Conservation (phyloP, 1,140 invertebrate species). For the Drosophila nigromelanica region DNA sequence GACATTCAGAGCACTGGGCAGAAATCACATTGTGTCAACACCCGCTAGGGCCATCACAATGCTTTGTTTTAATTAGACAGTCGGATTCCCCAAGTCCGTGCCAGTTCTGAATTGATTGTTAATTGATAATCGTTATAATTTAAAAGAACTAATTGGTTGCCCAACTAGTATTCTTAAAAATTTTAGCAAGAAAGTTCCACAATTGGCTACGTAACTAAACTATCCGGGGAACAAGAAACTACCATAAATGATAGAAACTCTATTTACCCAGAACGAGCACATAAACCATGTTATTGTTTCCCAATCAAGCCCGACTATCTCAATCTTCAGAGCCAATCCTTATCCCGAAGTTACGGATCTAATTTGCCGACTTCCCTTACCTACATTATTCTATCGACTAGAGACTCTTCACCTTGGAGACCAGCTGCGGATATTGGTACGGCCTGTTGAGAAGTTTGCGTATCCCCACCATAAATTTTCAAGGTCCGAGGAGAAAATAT, state of each 20-base stretch:
- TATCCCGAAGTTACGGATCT: slow-evolving; percentile 91
- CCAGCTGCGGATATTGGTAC: slow-evolving; percentile 86
- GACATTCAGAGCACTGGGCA: slow-evolving; percentile 87
- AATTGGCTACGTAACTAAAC: slow-evolving; percentile 66
- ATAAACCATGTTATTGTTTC: slow-evolving; percentile 45
- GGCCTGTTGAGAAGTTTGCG: slow-evolving; percentile 50
- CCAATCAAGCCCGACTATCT: slow-evolving; percentile 47
- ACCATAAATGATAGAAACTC: slow-evolving; percentile 83
- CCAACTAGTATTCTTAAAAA: slow-evolving; percentile 78
- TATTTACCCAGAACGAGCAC: slow-evolving; percentile 85
- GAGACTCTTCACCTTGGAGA: slow-evolving; percentile 95
- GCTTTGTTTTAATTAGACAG: slow-evolving; percentile 45
- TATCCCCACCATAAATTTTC: slow-evolving; percentile 30
- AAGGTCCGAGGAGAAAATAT: slow-evolving; percentile 30
- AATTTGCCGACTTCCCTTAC: slow-evolving; percentile 92
- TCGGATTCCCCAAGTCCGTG: slow-evolving; percentile 30
- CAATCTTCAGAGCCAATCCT: slow-evolving; percentile 71
- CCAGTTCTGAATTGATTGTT: slow-evolving; percentile 48
- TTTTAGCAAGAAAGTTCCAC: slow-evolving; percentile 68
- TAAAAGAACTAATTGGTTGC: slow-evolving; percentile 37
- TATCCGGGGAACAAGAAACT: slow-evolving; percentile 72
- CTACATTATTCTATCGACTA: slow-evolving; percentile 93
- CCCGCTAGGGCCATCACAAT: slow-evolving; percentile 46
- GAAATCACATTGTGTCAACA: slow-evolving; percentile 91
- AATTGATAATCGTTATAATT: slow-evolving; percentile 47